phyloP scores from a whole-genome alignment of 1,140 invertebrate genomes.

The Drosophila bocqueti region DNA sequence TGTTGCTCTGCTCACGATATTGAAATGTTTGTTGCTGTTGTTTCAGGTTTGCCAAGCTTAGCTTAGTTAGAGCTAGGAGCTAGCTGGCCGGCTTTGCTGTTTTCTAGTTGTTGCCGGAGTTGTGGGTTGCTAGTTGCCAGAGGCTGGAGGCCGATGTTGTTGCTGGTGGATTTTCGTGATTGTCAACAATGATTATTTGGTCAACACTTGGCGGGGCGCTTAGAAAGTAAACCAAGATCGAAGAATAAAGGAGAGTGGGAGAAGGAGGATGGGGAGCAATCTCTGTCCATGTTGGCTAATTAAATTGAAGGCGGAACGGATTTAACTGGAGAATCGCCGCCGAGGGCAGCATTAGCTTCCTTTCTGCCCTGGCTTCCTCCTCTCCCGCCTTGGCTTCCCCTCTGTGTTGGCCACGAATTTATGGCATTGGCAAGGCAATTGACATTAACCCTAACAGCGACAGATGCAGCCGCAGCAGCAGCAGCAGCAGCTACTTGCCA shows the following conservation, averaged over 20 bases:
- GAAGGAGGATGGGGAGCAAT: constrained; percentile 10
- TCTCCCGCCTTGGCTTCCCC: neutral
- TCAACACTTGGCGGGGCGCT: constrained; percentile 60
- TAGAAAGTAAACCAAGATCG: constrained; percentile 53
- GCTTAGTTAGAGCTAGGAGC: neutral
- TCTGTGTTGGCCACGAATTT: constrained; percentile 52
- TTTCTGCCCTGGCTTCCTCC: neutral
- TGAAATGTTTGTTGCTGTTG: constrained; percentile 67
- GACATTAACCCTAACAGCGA: constrained; percentile 81
- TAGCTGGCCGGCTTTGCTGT: constrained; percentile 25
- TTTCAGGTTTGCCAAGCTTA: constrained; percentile 13
- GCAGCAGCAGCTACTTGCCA: constrained; percentile 32
- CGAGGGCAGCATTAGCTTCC: constrained; percentile 47
- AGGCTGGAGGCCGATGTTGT: neutral
- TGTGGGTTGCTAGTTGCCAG: constrained; percentile 20
- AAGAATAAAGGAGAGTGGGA: neutral
- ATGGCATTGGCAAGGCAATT: constrained; percentile 73
- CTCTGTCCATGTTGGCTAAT: constrained; percentile 56
- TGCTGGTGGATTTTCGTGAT: constrained; percentile 65
- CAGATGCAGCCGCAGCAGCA: constrained; percentile 53
- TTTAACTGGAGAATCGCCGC: constrained; percentile 33
- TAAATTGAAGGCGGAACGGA: constrained; percentile 65
- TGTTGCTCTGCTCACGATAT: constrained; percentile 69
- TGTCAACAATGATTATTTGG: constrained; percentile 80
- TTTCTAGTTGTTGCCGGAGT: constrained; percentile 29